phyloP scores from a whole-genome alignment of 2,797 vertebrate genomes.

The Euthynnus affinis region DNA sequence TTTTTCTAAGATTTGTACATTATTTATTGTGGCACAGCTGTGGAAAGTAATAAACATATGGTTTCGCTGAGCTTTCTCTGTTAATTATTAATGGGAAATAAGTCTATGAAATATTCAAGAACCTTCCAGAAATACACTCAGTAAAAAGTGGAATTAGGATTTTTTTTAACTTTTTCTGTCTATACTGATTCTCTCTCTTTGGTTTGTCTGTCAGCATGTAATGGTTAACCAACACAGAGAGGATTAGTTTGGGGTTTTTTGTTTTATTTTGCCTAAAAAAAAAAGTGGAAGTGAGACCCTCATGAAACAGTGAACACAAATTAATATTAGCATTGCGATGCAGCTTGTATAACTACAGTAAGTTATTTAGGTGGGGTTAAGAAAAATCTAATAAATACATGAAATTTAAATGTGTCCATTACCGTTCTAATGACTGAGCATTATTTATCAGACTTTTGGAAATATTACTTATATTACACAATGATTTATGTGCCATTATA shows the following conservation, averaged over 20 bases:
- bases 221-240: neutral
- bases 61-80: neutral
- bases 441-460: neutral
- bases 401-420: neutral
- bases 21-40: constrained; percentile 13
- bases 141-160: neutral
- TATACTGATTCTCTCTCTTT: neutral
- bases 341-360: neutral
- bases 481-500: constrained; percentile 30
- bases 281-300: neutral
- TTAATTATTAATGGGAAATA: constrained; percentile 2
- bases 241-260: neutral
- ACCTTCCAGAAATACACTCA: neutral
- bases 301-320: neutral
- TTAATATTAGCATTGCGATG: neutral
- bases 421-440: neutral
- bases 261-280: neutral
- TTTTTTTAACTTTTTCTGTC: neutral
- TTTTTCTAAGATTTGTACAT: neutral
- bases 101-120: neutral
- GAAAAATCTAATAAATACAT: constrained; percentile 3
- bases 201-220: neutral
- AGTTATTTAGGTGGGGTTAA: neutral
- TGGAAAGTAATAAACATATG: neutral
- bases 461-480: neutral